Conservation (phyloP, 2,113 vertebrate genomes). For the Apeltes quadracus region DNA sequence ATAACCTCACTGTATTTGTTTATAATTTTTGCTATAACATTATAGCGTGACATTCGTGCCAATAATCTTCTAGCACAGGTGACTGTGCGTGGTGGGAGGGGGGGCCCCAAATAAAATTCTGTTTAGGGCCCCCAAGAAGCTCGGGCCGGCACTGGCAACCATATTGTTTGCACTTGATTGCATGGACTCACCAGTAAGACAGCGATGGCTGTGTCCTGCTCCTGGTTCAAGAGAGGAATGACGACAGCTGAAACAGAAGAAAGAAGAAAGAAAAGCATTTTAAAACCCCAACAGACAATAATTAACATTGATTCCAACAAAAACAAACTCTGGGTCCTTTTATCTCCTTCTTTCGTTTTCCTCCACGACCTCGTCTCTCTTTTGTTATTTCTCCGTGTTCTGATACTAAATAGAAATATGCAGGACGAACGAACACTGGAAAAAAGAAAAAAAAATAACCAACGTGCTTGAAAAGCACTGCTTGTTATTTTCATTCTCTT, state of each 20-base stretch:
- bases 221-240: constrained; percentile 84
- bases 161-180: neutral
- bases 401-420: constrained; percentile 26
- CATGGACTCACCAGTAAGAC: constrained; percentile 82
- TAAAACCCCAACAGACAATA: constrained; percentile 5
- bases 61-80: too few relatives aligned
- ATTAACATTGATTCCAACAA: constrained; percentile 21
- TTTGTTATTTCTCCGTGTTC: constrained; percentile 28
- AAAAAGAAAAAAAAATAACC: constrained; percentile 11
- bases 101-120: too few relatives aligned
- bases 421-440: constrained; percentile 17
- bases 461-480: constrained; percentile 22
- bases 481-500: constrained; percentile 16
- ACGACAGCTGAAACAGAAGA: constrained; percentile 79
- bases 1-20: too few relatives aligned
- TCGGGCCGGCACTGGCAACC: too few relatives aligned
- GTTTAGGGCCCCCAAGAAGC: too few relatives aligned
- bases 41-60: too few relatives aligned
- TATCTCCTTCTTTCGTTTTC: constrained; percentile 20
- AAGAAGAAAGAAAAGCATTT: constrained; percentile 11
- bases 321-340: constrained; percentile 12
- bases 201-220: constrained; percentile 73
- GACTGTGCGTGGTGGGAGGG: too few relatives aligned
- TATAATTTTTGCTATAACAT: too few relatives aligned
- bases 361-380: constrained; percentile 43